Conservation (phyloP, 2,888 invertebrate genomes). For the Dione juno region DNA sequence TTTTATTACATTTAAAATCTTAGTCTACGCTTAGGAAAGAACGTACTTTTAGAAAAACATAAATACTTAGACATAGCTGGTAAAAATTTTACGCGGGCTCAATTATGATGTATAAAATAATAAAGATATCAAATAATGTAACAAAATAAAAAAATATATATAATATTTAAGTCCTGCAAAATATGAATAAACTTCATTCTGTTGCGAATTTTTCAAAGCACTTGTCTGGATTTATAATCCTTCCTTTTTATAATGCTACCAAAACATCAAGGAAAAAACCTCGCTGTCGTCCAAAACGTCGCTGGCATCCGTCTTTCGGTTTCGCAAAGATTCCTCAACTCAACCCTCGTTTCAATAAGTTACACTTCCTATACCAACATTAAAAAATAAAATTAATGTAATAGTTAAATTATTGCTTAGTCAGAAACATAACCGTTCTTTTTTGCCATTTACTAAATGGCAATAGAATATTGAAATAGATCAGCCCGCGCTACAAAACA, state of each 20-base stretch:
- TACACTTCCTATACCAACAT: conserved; percentile 12
- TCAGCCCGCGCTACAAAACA: neutral
- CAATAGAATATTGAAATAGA: neutral
- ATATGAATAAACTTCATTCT: conserved; percentile 1
- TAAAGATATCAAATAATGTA: no score
- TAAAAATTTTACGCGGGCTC: no score
- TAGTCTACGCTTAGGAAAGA: no score
- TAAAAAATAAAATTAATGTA: neutral
- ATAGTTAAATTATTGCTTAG: neutral
- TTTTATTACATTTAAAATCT: no score
- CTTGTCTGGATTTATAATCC: conserved; percentile 12
- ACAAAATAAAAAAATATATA: no score
- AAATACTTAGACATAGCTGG: no score
- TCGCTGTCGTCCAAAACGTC: no score
- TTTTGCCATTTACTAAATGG: neutral
- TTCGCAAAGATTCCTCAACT: conserved; percentile 2
- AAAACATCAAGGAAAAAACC: conserved; percentile 19
- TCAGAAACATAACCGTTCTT: neutral
- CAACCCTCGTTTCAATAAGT: conserved; percentile 3
- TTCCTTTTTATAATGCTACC: conserved; percentile 10
- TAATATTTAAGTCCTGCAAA: neutral
- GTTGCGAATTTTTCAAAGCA: conserved; percentile 10
- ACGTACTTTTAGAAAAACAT: no score
- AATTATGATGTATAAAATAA: no score
- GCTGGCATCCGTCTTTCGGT: conserved; percentile 19